Base-by-base conservation (phyloP, 2,797 vertebrate species). In the Anguilla megastoma region DNA sequence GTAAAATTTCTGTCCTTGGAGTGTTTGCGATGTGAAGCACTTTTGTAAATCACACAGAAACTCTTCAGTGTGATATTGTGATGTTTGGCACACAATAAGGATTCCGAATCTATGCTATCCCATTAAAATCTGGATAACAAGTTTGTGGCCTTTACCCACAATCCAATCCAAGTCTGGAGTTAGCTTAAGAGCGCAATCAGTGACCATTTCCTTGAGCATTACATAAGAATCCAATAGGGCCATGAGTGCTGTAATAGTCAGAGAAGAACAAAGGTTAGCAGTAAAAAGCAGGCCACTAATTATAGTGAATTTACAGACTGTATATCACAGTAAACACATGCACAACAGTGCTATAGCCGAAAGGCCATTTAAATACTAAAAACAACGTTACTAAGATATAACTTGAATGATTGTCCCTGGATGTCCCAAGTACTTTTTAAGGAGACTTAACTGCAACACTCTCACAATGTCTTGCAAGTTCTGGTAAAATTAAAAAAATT, bases 251-350 rank as follows among this genome's bases (percentile, higher is more conserved):
- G 36, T 41, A 76, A 76, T 76, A 41, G 33, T 74, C 33, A 16
- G 14, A 76, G 30, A 74, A 74, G 74, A 76, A 76, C 74, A 76
- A 76, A 76, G 74, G 74, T 76, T 76, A 76, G 74, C 74, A 41
- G 30, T 2, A 41, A 41, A 41, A 76, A 36, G 33, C 74, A 76
- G 74, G 30, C 10, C 33, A 76, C 74, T 76, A 76, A 76, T 76
- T 41, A 41, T 76, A 33, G 33, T 76, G 74, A 76, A 76, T 76
- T 76, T 76, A 18, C 33, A 76, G 74, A 76, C 74, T 76, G 33
- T 76, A 76, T 76, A 41, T 76, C 33, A 76, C 30, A 76, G 74
- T 76, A 76, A 76, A 36, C 33, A 36, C 27, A 74, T 74, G 30
- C 69, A 36, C 30, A 33, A 14, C 30, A 36, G 18, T 60, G 24